Conservation (phyloP, 2,797 vertebrate genomes). For the Cossypha caffra region DNA sequence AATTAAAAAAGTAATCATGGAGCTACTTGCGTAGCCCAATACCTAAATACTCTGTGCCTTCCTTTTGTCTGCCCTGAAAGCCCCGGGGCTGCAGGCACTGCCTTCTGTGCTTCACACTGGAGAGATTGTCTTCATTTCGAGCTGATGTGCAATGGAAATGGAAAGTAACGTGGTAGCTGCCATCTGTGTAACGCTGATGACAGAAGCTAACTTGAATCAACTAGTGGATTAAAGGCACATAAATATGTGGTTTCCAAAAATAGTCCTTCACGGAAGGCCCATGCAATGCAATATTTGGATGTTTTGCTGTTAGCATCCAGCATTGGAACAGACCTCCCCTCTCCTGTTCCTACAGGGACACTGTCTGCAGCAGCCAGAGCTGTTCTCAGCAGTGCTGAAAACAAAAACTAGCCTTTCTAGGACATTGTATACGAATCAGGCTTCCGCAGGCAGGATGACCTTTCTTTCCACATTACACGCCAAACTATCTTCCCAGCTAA, state of each 20-base stretch:
- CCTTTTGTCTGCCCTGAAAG: neutral
- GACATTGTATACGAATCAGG: constrained; percentile 43
- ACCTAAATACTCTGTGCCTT: neutral
- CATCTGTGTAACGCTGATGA: constrained; percentile 41
- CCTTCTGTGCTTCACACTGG: neutral
- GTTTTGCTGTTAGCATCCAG: neutral
- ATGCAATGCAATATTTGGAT: neutral
- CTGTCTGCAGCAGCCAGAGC: neutral
- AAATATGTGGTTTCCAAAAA: constrained; percentile 48
- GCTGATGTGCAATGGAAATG: constrained; percentile 42
- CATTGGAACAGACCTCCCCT: neutral
- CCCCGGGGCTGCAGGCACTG: neutral
- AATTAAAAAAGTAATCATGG: neutral
- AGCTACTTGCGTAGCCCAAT: neutral
- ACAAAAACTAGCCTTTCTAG: constrained; percentile 61
- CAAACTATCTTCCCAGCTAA: constrained; percentile 73
- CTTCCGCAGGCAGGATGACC: constrained; percentile 67
- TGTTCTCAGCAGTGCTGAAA: neutral
- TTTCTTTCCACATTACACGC: constrained; percentile 60
- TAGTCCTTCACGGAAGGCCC: constrained; percentile 12
- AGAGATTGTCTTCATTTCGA: constrained; percentile 4
- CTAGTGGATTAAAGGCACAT: constrained; percentile 51
- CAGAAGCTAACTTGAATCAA: constrained; percentile 56
- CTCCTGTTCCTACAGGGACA: neutral
- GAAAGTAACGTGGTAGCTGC: constrained; percentile 51